Evolutionary conservation across 2,113 vertebrate species (phyloP).

Genomic region (Polypterus senegalus): DNA sequence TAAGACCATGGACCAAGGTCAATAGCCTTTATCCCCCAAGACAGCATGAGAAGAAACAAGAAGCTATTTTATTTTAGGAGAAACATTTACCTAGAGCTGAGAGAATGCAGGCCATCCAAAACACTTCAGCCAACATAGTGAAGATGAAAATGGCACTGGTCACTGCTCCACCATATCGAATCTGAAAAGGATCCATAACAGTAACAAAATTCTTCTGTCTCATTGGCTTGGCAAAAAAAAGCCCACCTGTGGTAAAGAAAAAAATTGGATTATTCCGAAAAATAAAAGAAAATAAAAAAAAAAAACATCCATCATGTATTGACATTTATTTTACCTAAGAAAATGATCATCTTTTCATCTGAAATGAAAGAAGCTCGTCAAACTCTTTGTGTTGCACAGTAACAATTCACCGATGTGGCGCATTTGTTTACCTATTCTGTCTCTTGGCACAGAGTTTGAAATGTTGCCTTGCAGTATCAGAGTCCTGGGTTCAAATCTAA

Average conservation of each 20-base stretch:
- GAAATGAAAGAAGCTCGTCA: too few relatives aligned
- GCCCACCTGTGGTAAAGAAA: slow-evolving; percentile 34
- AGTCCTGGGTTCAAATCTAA: too few relatives aligned
- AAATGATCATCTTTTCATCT: neutral
- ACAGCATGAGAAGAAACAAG: neutral
- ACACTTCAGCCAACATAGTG: slow-evolving; percentile 49
- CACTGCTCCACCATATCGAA: slow-evolving; percentile 52
- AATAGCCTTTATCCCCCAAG: neutral
- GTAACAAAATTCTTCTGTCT: slow-evolving; percentile 61
- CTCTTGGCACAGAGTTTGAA: too few relatives aligned
- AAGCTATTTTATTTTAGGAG: neutral
- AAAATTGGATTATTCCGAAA: neutral
- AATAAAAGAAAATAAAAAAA: neutral
- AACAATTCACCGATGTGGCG: too few relatives aligned
- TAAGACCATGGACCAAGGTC: neutral
- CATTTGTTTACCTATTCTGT: too few relatives aligned
- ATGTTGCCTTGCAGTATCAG: too few relatives aligned
- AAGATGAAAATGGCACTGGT: slow-evolving; percentile 48
- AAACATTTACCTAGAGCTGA: slow-evolving; percentile 53
- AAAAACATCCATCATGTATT: neutral
- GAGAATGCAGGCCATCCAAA: slow-evolving; percentile 65
- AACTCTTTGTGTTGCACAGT: too few relatives aligned
- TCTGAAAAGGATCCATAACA: slow-evolving; percentile 61
- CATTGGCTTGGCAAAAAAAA: slow-evolving; percentile 67
- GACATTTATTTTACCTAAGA: neutral